Conservation (phyloP, 2,797 vertebrate species). For the Sphaeramia orbicularis region DNA sequence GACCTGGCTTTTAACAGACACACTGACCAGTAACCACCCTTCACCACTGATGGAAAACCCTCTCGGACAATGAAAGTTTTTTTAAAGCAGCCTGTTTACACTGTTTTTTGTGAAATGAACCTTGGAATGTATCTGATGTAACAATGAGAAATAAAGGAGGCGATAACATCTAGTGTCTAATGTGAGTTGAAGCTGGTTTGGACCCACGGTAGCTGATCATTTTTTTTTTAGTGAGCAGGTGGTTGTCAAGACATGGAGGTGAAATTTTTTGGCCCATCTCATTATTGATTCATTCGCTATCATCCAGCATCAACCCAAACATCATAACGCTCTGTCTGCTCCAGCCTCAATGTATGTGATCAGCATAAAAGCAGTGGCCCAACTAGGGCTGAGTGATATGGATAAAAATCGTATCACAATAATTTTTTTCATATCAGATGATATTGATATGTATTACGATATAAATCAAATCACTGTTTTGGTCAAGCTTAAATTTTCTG, state of each 20-base stretch:
- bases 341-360: constrained; percentile 48
- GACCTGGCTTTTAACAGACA: constrained; percentile 2
- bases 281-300: constrained; percentile 64
- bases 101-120: constrained; percentile 26
- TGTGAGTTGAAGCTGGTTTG: constrained; percentile 45
- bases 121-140: constrained; percentile 63
- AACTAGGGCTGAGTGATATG: too few relatives aligned
- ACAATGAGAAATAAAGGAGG: constrained; percentile 58
- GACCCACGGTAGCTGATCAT: constrained; percentile 29
- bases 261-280: constrained; percentile 37
- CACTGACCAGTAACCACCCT: not conserved
- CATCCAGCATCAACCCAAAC: constrained; percentile 50
- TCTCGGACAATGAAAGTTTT: not conserved
- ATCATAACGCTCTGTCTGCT: constrained; percentile 51
- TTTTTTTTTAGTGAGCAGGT: constrained; percentile 9
- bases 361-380: constrained; percentile 39
- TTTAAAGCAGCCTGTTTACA: constrained; percentile 42
- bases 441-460: too few relatives aligned
- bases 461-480: too few relatives aligned
- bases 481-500: too few relatives aligned
- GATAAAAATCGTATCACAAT: too few relatives aligned
- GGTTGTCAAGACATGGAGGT: constrained; percentile 28
- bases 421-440: too few relatives aligned
- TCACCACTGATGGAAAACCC: constrained; percentile 1
- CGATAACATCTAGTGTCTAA: constrained; percentile 44